phyloP scores from a whole-genome alignment of 1,140 invertebrate species.

The Drosophila melanogaster region DNA sequence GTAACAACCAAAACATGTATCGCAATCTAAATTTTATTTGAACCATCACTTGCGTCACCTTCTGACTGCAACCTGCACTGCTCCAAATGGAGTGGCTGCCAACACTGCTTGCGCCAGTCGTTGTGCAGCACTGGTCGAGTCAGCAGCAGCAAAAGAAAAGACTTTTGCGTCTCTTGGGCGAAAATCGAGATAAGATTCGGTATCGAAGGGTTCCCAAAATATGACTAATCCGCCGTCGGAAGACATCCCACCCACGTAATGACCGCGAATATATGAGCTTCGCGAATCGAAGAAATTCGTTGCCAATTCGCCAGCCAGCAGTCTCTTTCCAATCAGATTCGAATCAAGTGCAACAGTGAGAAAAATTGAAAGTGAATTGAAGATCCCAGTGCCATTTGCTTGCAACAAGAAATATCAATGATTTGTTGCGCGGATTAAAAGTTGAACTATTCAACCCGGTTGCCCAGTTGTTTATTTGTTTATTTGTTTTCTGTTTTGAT shows the following conservation, averaged over 20 bases:
- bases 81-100: neutral
- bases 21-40: no score
- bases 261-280: slow-evolving; percentile 27
- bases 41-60: neutral
- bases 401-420: neutral
- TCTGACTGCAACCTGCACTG: neutral
- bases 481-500: slow-evolving; percentile 34
- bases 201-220: slow-evolving; percentile 10
- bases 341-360: slow-evolving; percentile 9
- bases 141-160: slow-evolving; percentile 14
- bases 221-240: slow-evolving; percentile 29
- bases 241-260: slow-evolving; percentile 5
- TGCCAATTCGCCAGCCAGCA: slow-evolving; percentile 10
- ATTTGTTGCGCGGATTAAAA: slow-evolving; percentile 15
- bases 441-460: slow-evolving; percentile 26
- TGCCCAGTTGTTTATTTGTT: slow-evolving; percentile 24
- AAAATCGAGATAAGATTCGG: slow-evolving; percentile 34
- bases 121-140: slow-evolving; percentile 10
- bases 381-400: slow-evolving; percentile 14
- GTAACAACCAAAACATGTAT: no score
- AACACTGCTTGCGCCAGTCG: slow-evolving; percentile 1
- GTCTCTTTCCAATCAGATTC: slow-evolving; percentile 19
- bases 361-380: slow-evolving; percentile 27
- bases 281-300: slow-evolving; percentile 3
- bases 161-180: slow-evolving; percentile 20